Evolutionary conservation across 2,888 invertebrate species (phyloP).

Genomic region (Conchocele bisecta): DNA sequence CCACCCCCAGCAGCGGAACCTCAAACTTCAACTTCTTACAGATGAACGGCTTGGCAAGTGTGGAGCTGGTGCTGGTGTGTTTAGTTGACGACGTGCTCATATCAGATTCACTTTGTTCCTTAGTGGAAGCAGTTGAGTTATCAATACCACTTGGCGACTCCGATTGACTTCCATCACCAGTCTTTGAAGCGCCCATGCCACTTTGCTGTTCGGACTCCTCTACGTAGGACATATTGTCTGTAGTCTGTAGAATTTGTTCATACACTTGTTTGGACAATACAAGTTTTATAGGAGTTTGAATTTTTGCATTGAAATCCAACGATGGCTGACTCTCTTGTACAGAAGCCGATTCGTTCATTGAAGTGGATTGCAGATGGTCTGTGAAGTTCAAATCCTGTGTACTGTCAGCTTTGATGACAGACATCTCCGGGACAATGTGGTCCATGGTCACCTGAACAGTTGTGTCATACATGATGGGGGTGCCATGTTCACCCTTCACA

Average conservation of each 20-base stretch:
- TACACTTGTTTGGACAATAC: slow-evolving; percentile 94
- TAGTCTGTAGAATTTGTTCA: slow-evolving; percentile 89
- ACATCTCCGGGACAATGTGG: slow-evolving; percentile 79
- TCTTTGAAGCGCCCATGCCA: background rate
- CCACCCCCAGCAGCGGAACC: slow-evolving; percentile 78
- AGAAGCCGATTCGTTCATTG: slow-evolving; percentile 22
- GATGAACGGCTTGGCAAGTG: slow-evolving; percentile 43
- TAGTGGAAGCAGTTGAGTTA: slow-evolving; percentile 12
- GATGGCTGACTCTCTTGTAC: slow-evolving; percentile 34
- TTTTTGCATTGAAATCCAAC: slow-evolving; percentile 88
- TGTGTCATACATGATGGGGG: slow-evolving; percentile 94
- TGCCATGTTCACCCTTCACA: slow-evolving; percentile 88
- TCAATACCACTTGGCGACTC: background rate
- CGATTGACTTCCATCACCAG: slow-evolving; percentile 4
- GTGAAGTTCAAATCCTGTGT: slow-evolving; percentile 17
- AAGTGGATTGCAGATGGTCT: slow-evolving; percentile 17
- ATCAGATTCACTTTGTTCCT: slow-evolving; percentile 1
- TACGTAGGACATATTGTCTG: slow-evolving; percentile 78
- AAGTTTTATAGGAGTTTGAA: slow-evolving; percentile 92
- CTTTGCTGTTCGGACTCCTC: slow-evolving; percentile 5
- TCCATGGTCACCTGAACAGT: slow-evolving; percentile 88
- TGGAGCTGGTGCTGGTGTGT: background rate
- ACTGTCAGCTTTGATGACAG: slow-evolving; percentile 74
- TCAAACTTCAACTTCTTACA: slow-evolving; percentile 75
- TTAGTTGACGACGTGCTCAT: slow-evolving; percentile 10